Base-by-base conservation (phyloP, 2,797 vertebrate genomes). In the Bufotes viridis region DNA sequence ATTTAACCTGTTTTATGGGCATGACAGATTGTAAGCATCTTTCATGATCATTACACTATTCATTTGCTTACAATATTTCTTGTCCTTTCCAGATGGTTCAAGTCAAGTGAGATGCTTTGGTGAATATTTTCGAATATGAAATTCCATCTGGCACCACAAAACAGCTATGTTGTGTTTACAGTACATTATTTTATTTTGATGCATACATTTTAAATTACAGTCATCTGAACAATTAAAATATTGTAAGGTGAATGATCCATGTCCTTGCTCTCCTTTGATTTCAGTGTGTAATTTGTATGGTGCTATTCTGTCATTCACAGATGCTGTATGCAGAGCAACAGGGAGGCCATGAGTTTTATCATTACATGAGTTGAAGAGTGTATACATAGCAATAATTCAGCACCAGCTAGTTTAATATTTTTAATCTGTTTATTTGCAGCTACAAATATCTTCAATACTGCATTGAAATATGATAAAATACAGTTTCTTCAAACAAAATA, bases 11-110 rank as follows among this genome's bases (percentile, higher is more conserved):
- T 75, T 86, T 58, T 82, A 82, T 76, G 53, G 26, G 51, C 24
- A 76, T 81, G 58, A 85, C 83, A 86, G 69, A 85, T 86, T 89
- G 69, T 76, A 86, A 76, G 81, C 84, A 82, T 89, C 26, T 67
- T 89, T 86, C 20, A 57, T 58, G 55, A 89, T 89, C 49, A 88
- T 85, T 76, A 75, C 84, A 78, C 60, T 58, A 89, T 81, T 88
- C 78, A 75, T 65, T 57, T 65, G 42, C 78, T 86, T 81, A 86
- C 83, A 86, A 86, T 13, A 85, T 85, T 80, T 83, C 72, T 22
- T 87, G 87, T 83, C 58, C 72, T 83, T 74, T 82, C 87, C 87
- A 89, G 87, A 89, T 89, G 87, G 87, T 81, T 81, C 79, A 82
- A 85, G 79, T 82, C 87, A 89, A 82, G 58, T 82, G 58, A 75